A percentile compares a stretch with the other conserved stretches of the same genome.
phyloP scores from a whole-genome alignment of 2,888 invertebrate genomes.

The Limenitis camilla region DNA sequence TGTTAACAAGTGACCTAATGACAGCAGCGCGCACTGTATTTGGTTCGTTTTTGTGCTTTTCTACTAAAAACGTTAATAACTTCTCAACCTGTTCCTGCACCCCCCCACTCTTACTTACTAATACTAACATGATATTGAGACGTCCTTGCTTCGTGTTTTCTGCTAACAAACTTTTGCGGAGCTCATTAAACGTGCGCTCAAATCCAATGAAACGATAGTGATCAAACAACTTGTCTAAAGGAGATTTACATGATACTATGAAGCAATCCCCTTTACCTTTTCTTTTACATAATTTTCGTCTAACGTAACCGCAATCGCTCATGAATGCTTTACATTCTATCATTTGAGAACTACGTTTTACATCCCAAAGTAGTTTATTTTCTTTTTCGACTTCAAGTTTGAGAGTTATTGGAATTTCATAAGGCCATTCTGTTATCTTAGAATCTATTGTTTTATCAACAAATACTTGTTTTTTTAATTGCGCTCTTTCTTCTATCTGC shows the following conservation, averaged over 20 bases:
- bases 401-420: slow-evolving; percentile 26
- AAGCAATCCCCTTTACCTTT: background rate
- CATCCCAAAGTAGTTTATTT: slow-evolving; percentile 34
- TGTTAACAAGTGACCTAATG: slow-evolving; percentile 49
- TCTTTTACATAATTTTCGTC: background rate
- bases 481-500: slow-evolving; percentile 29
- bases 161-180: slow-evolving; percentile 36
- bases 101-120: slow-evolving; percentile 54
- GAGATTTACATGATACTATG: slow-evolving; percentile 21
- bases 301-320: background rate
- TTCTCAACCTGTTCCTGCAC: slow-evolving; percentile 34
- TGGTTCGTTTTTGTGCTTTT: slow-evolving; percentile 44
- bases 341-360: slow-evolving; percentile 15
- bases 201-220: slow-evolving; percentile 46
- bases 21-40: slow-evolving; percentile 44
- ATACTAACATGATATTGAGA: slow-evolving; percentile 48
- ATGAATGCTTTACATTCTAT: too few relatives aligned
- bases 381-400: slow-evolving; percentile 15
- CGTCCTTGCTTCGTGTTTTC: slow-evolving; percentile 41
- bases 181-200: slow-evolving; percentile 39
- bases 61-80: slow-evolving; percentile 36
- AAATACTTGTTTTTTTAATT: slow-evolving; percentile 42
- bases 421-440: slow-evolving; percentile 35
- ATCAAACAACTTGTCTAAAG: slow-evolving; percentile 45
- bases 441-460: slow-evolving; percentile 37